Conservation (phyloP, 2,888 invertebrate species). For the Troilus luridus region DNA sequence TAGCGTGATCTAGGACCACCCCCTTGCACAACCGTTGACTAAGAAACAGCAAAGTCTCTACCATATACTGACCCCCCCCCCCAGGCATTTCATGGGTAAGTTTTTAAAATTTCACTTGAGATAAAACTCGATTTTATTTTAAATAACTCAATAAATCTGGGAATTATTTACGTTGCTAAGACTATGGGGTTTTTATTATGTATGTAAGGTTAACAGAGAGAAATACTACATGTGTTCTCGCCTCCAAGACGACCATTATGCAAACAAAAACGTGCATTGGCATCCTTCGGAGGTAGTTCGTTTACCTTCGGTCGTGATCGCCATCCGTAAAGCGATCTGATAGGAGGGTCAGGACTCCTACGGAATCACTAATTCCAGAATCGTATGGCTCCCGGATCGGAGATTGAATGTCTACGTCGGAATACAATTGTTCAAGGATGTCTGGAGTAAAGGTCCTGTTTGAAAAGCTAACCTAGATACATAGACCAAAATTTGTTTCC, state of each 20-base stretch:
- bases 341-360: neutral
- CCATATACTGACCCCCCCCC: too few relatives aligned
- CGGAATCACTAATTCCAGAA: conserved; percentile 5
- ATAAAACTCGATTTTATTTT: neutral
- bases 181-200: neutral
- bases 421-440: neutral
- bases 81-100: too few relatives aligned
- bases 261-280: conserved; percentile 1
- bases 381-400: neutral
- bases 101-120: too few relatives aligned
- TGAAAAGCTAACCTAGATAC: neutral
- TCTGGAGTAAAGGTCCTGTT: neutral
- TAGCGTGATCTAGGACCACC: too few relatives aligned
- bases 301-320: conserved; percentile 47
- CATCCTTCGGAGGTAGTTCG: conserved; percentile 21
- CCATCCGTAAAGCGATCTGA: conserved; percentile 27
- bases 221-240: neutral
- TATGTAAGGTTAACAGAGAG: neutral
- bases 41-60: too few relatives aligned
- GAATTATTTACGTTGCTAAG: neutral
- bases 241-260: neutral
- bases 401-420: neutral
- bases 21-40: too few relatives aligned
- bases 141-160: neutral
- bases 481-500: neutral